A percentile compares a stretch with the other conserved stretches of the same genome.
Conservation (phyloP, 2,797 vertebrate genomes). For the Spinibarbus caldwelli region DNA sequence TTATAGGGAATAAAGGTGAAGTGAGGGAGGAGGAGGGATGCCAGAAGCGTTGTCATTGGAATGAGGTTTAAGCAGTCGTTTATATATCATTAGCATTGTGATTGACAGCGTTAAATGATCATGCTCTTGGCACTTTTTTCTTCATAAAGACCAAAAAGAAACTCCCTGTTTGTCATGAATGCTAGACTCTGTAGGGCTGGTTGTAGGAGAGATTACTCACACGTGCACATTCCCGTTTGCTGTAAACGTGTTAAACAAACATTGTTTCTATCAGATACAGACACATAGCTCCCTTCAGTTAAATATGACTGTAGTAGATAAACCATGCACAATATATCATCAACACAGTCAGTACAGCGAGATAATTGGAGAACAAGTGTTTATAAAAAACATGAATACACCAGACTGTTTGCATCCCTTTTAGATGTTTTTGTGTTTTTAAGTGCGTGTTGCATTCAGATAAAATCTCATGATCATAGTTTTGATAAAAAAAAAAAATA, state of each 20-base stretch:
- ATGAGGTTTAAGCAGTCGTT: not conserved
- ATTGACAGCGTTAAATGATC: conserved; percentile 23
- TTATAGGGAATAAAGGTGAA: conserved; percentile 15
- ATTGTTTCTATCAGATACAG: conserved; percentile 11
- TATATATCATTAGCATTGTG: conserved; percentile 27
- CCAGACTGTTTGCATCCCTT: not conserved
- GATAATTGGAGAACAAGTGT: conserved; percentile 18
- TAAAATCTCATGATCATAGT: not conserved
- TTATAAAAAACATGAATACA: conserved; percentile 1
- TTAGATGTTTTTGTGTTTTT: not conserved
- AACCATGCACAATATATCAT: conserved; percentile 17
- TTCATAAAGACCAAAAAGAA: not conserved
- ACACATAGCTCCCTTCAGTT: not conserved
- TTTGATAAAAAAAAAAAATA: too few relatives aligned
- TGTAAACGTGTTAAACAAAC: not conserved
- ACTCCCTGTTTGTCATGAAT: conserved; percentile 3
- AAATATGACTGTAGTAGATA: conserved; percentile 20
- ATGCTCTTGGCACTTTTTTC: not conserved
- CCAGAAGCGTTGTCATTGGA: conserved; percentile 9
- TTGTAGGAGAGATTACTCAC: not conserved
- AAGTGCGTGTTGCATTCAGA: rapidly evolving
- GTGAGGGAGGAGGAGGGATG: conserved; percentile 8
- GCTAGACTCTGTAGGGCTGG: not conserved
- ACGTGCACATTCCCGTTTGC: not conserved
- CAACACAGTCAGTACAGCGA: not conserved